Conservation (phyloP, 2,888 invertebrate species). For the Monopis laevigella region DNA sequence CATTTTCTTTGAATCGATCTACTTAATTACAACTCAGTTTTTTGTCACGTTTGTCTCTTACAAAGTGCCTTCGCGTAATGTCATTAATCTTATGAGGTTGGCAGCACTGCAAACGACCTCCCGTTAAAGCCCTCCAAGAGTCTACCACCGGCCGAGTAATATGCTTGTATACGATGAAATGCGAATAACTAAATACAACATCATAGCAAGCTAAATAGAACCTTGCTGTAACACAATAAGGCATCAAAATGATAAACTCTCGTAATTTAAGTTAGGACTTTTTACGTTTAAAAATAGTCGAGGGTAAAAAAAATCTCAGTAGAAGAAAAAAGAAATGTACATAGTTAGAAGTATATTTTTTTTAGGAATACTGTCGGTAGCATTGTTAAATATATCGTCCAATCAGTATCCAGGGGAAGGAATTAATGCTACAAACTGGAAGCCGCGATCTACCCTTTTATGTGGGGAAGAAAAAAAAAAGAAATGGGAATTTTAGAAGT, state of each 20-base stretch:
- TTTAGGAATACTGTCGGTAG: slow-evolving; percentile 53
- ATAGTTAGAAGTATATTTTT: slow-evolving; percentile 58
- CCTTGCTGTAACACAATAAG: slow-evolving; percentile 54
- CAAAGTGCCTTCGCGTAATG: slow-evolving; percentile 56
- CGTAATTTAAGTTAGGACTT: too few relatives aligned
- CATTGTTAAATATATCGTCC: slow-evolving; percentile 66
- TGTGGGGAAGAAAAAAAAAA: slow-evolving; percentile 51
- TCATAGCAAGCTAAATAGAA: slow-evolving; percentile 45
- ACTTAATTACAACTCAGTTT: slow-evolving; percentile 46
- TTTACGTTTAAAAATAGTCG: too few relatives aligned
- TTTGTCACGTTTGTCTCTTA: slow-evolving; percentile 52
- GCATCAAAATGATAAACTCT: too few relatives aligned
- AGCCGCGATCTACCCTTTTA: slow-evolving; percentile 53
- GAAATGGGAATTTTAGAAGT: slow-evolving; percentile 62
- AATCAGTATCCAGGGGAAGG: slow-evolving; percentile 57
- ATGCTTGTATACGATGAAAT: slow-evolving; percentile 43
- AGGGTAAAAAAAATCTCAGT: slow-evolving; percentile 49
- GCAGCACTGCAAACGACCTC: slow-evolving; percentile 63
- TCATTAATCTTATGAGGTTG: slow-evolving; percentile 61
- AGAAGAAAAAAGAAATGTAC: slow-evolving; percentile 45
- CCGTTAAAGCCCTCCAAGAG: slow-evolving; percentile 61
- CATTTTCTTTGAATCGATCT: slow-evolving; percentile 27
- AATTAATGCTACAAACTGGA: slow-evolving; percentile 55
- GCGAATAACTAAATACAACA: slow-evolving; percentile 45
- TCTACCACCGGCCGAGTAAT: slow-evolving; percentile 52